Percentiles rank a stretch among this genome's conserved stretches.
These are phyloP conservation scores for Trematomus bernacchii DNA, from an alignment of 2,797 vertebrate species.

Conservation along the genomic window DNA sequence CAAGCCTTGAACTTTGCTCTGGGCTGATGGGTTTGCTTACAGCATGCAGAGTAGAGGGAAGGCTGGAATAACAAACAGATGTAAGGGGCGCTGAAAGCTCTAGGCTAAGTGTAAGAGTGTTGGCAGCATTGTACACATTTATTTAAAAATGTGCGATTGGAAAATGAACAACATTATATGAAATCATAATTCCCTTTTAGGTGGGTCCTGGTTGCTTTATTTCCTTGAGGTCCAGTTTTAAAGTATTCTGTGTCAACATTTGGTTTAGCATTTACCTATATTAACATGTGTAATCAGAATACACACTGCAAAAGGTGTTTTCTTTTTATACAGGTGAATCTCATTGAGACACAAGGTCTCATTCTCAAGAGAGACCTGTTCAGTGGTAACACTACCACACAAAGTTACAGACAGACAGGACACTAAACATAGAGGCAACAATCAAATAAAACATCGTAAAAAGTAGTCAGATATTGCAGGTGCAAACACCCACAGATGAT, in stretches of 20 bases:
- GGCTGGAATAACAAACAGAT: not conserved
- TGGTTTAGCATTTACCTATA: not conserved
- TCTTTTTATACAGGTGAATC: too few relatives aligned
- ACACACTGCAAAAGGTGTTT: not conserved
- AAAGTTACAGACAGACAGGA: too few relatives aligned
- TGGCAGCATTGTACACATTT: not conserved
- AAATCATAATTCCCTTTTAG: not conserved
- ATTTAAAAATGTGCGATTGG: not conserved
- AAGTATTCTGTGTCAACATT: constrained; percentile 1
- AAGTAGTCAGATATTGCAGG: too few relatives aligned
- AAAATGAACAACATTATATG: not conserved
- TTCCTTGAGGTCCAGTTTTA: too few relatives aligned
- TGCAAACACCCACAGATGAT: too few relatives aligned
- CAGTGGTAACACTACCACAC: too few relatives aligned
- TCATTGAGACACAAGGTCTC: too few relatives aligned
- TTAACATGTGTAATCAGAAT: not conserved
- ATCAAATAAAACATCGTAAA: too few relatives aligned
- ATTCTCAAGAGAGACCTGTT: too few relatives aligned
- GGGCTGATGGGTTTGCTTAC: constrained; percentile 3
- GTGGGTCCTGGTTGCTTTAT: not conserved
- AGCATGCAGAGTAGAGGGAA: not conserved
- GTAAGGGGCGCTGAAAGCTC: not conserved
- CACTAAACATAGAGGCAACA: too few relatives aligned
- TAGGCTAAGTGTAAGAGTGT: not conserved
- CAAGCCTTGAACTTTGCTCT: not conserved